Evolutionary conservation across 2,797 vertebrate genomes (phyloP).

Genomic region (Rhabdophis nuchalis): DNA sequence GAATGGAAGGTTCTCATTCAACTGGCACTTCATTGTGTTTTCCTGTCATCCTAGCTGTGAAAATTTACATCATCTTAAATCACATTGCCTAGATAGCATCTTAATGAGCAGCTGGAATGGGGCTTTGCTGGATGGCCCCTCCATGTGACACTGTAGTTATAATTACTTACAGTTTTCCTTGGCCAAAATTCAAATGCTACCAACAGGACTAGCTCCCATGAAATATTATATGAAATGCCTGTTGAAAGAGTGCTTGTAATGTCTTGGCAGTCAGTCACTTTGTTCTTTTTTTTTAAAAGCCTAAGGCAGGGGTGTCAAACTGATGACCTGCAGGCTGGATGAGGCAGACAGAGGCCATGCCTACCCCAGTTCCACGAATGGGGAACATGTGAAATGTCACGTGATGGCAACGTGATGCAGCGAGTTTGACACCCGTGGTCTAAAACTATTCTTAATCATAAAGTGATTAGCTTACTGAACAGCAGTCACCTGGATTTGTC

Average conservation of each 20-base stretch:
- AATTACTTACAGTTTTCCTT: neutral
- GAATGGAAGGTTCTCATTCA: neutral
- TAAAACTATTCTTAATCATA: neutral
- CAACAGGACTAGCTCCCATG: neutral
- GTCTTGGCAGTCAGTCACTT: neutral
- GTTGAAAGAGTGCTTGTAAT: neutral
- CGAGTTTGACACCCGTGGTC: neutral
- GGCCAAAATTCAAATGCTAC: neutral
- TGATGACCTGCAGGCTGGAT: accelerated
- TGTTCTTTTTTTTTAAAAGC: neutral
- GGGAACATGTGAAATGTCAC: too few species aligned
- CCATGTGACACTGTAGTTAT: neutral
- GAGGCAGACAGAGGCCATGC: too few species aligned
- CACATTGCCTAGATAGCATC: neutral
- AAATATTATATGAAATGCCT: neutral
- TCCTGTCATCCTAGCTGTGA: neutral
- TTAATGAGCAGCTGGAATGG: neutral
- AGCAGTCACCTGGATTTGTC: neutral
- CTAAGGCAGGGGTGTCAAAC: too few species aligned
- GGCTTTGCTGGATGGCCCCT: neutral
- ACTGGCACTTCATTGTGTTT: neutral
- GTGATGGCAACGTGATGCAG: too few species aligned
- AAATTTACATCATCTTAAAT: neutral
- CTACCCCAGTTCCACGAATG: too few species aligned
- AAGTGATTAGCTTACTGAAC: neutral